Evolutionary conservation across 2,797 vertebrate species (phyloP).

Genomic region (Sebastes elongatus): DNA sequence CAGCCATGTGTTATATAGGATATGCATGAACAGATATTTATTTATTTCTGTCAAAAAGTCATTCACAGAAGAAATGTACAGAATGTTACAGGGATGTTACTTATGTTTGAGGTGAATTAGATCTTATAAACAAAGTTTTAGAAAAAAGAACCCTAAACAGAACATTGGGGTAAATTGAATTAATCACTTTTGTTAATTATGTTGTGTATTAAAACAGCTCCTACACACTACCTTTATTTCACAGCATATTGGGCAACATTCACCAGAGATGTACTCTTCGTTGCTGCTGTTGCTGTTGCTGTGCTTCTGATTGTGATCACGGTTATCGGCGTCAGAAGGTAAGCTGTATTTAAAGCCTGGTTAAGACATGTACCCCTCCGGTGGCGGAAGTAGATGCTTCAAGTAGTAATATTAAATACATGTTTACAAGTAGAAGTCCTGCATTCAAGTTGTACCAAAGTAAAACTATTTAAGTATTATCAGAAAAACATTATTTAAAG

Average conservation of each 20-base stretch:
- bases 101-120: too few relatives aligned
- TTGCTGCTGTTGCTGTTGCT: background rate
- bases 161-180: background rate
- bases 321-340: slow-evolving; percentile 6
- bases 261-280: background rate
- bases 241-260: slow-evolving; percentile 6
- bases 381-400: background rate
- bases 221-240: background rate
- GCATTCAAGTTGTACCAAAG: background rate
- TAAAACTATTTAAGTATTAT: too few relatives aligned
- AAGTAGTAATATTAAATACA: background rate
- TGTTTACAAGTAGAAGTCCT: background rate
- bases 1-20: background rate
- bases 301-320: slow-evolving; percentile 4
- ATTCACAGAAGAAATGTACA: too few relatives aligned
- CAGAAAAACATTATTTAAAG: too few relatives aligned
- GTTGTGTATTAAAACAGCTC: background rate
- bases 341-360: background rate
- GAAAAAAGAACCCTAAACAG: background rate
- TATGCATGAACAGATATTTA: background rate
- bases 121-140: too few relatives aligned
- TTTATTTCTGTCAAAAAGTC: background rate
- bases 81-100: too few relatives aligned
- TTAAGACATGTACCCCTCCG: background rate
- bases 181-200: background rate